Percentiles rank a stretch among this genome's conserved stretches.
Conservation (phyloP, 2,888 invertebrate genomes). For the Noctua pronuba region DNA sequence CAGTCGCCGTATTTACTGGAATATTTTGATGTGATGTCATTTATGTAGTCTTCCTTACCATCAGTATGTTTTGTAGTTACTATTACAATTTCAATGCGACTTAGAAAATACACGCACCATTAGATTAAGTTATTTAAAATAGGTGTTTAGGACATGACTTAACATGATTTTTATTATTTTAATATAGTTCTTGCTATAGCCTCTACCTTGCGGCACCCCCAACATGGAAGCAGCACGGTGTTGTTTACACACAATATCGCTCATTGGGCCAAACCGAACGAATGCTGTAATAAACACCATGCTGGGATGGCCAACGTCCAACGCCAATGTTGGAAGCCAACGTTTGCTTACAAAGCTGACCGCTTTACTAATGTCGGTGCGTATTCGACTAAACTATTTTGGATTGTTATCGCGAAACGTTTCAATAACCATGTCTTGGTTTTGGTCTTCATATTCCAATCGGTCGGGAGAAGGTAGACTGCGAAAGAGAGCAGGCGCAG, state of each 20-base stretch:
- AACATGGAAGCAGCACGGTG: constrained; percentile 72
- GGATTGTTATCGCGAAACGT: not conserved
- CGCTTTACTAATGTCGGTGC: constrained; percentile 25
- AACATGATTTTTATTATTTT: not conserved
- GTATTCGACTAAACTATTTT: not conserved
- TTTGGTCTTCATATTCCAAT: not conserved
- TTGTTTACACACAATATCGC: constrained; percentile 88
- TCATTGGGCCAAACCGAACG: constrained; percentile 83
- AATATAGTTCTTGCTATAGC: constrained; percentile 28
- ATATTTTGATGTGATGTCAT: not conserved
- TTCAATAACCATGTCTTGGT: not conserved
- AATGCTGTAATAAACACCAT: constrained; percentile 79
- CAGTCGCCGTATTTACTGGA: not conserved
- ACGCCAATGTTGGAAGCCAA: constrained; percentile 60
- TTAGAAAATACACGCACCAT: not conserved
- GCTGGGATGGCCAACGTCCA: constrained; percentile 50
- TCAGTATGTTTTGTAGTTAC: not conserved
- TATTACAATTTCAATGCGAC: not conserved
- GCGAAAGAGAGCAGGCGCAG: too few relatives aligned
- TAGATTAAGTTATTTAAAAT: not conserved
- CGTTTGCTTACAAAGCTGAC: constrained; percentile 6
- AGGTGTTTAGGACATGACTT: not conserved
- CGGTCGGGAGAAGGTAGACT: not conserved
- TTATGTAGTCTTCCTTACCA: not conserved
- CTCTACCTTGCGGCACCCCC: constrained; percentile 63